Percentiles rank a stretch among this genome's conserved stretches.
These are phyloP conservation scores for Dexiosoma caninum DNA, from an alignment of 2,888 invertebrate genomes.

Conservation along the genomic window DNA sequence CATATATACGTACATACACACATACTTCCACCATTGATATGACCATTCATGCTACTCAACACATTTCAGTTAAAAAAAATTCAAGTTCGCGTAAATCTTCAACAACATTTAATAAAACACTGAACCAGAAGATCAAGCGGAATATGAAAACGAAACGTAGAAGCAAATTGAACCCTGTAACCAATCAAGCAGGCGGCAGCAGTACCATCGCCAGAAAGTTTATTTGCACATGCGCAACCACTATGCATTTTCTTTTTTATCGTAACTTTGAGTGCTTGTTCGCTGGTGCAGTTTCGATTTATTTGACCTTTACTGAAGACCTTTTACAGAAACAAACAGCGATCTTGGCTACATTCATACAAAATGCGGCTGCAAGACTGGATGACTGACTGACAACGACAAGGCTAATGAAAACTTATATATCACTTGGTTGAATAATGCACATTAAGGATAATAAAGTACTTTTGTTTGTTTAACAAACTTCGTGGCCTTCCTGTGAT, in stretches of 20 bases:
- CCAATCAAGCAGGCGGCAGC: constrained; percentile 33
- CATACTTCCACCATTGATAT: constrained; percentile 37
- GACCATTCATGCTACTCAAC: constrained; percentile 39
- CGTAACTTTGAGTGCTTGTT: constrained; percentile 8
- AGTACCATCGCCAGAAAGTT: background rate
- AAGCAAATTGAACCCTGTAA: constrained; percentile 18
- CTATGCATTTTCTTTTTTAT: background rate
- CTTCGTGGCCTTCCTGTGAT: constrained; percentile 46
- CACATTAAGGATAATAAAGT: constrained; percentile 69
- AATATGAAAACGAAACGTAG: constrained; percentile 20
- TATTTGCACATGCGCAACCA: constrained; percentile 40
- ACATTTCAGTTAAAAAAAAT: constrained; percentile 25
- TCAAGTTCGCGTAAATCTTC: constrained; percentile 56
- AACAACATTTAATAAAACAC: constrained; percentile 58
- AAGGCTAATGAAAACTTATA: constrained; percentile 67
- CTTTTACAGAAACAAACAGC: constrained; percentile 54
- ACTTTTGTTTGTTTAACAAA: constrained; percentile 65
- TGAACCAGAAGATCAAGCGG: constrained; percentile 37
- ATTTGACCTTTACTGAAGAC: constrained; percentile 64
- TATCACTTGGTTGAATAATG: constrained; percentile 66
- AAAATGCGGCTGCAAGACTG: constrained; percentile 45
- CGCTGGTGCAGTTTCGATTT: constrained; percentile 46
- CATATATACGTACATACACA: background rate
- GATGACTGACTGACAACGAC: constrained; percentile 57
- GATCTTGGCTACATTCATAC: constrained; percentile 22